Percentiles rank a stretch among this genome's conserved stretches.
Conservation (phyloP, 2,888 invertebrate genomes). For the Euplexia lucipara region DNA sequence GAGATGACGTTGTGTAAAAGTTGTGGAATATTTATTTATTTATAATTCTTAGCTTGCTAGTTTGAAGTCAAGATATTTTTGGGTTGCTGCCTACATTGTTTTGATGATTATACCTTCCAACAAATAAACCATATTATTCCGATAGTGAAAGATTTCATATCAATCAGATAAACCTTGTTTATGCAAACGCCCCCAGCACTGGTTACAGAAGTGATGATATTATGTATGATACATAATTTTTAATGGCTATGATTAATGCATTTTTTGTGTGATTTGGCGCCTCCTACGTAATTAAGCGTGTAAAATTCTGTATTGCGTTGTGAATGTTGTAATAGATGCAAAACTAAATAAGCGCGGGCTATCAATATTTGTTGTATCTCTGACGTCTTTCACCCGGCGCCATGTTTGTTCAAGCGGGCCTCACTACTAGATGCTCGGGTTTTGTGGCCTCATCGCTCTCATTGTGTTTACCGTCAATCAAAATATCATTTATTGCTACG, state of each 20-base stretch:
- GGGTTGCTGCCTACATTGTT: background rate
- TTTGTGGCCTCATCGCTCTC: slow-evolving; percentile 39
- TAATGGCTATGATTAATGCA: slow-evolving; percentile 16
- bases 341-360: slow-evolving; percentile 59
- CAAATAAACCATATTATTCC: background rate
- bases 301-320: slow-evolving; percentile 63
- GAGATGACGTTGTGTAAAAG: too few species aligned
- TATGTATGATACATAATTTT: slow-evolving; percentile 10
- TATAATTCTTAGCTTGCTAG: background rate
- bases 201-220: slow-evolving; percentile 18
- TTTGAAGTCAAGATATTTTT: background rate
- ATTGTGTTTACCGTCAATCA: slow-evolving; percentile 46
- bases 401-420: slow-evolving; percentile 46
- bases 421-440: slow-evolving; percentile 36
- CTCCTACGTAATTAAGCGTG: slow-evolving; percentile 41
- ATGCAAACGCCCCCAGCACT: slow-evolving; percentile 7
- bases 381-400: slow-evolving; percentile 72
- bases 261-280: slow-evolving; percentile 28
- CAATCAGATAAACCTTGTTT: slow-evolving; percentile 22
- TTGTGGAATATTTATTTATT: too few species aligned
- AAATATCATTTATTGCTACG: slow-evolving; percentile 53
- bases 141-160: slow-evolving; percentile 19
- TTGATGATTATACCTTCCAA: background rate
- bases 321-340: slow-evolving; percentile 51
- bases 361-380: slow-evolving; percentile 76